Conservation (phyloP, 2,888 invertebrate species). For the Eupithecia subfuscata region DNA sequence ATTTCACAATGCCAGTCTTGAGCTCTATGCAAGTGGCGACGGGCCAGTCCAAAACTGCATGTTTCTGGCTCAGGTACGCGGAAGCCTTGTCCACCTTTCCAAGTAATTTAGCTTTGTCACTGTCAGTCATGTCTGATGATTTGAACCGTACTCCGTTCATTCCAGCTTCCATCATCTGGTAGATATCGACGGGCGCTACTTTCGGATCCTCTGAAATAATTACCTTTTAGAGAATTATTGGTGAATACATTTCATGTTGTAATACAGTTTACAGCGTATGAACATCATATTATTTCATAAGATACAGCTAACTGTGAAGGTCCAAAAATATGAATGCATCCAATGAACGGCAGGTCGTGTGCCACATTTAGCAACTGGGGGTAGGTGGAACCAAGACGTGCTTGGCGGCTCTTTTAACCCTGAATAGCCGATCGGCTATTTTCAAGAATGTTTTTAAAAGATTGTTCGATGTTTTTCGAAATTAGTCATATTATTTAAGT, state of each 20-base stretch:
- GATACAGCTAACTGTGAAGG: not conserved
- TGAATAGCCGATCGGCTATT: too few species aligned
- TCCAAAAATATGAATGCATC: too few species aligned
- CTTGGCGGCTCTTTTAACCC: too few species aligned
- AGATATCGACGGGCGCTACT: constrained; percentile 64
- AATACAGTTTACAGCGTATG: not conserved
- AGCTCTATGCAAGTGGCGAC: constrained; percentile 93
- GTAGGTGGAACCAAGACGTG: too few species aligned
- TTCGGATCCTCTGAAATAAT: constrained; percentile 52
- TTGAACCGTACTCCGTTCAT: constrained; percentile 74
- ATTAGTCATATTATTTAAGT: too few species aligned
- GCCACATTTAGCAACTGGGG: too few species aligned
- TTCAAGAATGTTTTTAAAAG: too few species aligned
- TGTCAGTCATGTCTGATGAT: constrained; percentile 54
- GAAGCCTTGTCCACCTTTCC: constrained; percentile 64
- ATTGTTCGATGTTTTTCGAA: too few species aligned
- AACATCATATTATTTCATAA: not conserved
- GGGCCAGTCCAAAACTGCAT: constrained; percentile 83
- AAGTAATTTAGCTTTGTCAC: constrained; percentile 61
- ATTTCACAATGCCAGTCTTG: constrained; percentile 92
- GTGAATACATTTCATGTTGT: not conserved
- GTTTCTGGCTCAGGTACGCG: constrained; percentile 81
- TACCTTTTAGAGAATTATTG: not conserved
- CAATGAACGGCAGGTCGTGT: not conserved
- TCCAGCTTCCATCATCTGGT: constrained; percentile 76